Evolutionary conservation across 2,113 vertebrate species (phyloP).

Genomic region (Tonatia bakeri): DNA sequence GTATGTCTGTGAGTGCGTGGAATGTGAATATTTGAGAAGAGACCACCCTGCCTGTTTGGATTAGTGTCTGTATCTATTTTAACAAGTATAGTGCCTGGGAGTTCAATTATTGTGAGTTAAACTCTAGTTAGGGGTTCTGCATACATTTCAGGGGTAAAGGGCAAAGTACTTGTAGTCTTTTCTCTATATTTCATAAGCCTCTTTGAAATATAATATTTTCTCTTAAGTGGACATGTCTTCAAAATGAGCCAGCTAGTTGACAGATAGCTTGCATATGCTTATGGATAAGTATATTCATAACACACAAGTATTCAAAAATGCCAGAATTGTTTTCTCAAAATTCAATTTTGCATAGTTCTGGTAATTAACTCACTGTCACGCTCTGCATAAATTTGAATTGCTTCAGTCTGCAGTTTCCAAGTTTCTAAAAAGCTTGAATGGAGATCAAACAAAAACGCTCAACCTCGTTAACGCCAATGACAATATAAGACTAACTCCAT

Average conservation of each 20-base stretch:
- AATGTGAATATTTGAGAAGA: conserved; percentile 56
- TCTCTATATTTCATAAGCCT: conserved; percentile 34
- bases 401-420: conserved; percentile 51
- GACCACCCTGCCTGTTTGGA: conserved; percentile 73
- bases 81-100: conserved; percentile 64
- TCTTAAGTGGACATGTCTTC: conserved; percentile 65
- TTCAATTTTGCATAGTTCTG: conserved; percentile 66
- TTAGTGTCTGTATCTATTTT: conserved; percentile 69
- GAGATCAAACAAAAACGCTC: conserved; percentile 66
- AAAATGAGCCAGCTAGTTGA: conserved; percentile 58
- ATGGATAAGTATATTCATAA: conserved; percentile 47
- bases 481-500: conserved; percentile 14
- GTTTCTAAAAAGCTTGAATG: conserved; percentile 47
- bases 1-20: conserved; percentile 32
- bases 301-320: conserved; percentile 52
- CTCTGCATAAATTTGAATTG: conserved; percentile 70
- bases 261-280: conserved; percentile 70
- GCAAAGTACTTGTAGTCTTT: conserved; percentile 63
- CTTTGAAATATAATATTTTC: conserved; percentile 74
- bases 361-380: conserved; percentile 72
- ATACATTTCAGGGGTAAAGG: conserved; percentile 69
- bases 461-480: conserved; percentile 50
- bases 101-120: conserved; percentile 62
- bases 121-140: conserved; percentile 47
- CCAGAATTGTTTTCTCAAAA: conserved; percentile 66